Base-by-base conservation (phyloP, 35 echinoderm and acorn worm species). In the Diadema setosum region DNA sequence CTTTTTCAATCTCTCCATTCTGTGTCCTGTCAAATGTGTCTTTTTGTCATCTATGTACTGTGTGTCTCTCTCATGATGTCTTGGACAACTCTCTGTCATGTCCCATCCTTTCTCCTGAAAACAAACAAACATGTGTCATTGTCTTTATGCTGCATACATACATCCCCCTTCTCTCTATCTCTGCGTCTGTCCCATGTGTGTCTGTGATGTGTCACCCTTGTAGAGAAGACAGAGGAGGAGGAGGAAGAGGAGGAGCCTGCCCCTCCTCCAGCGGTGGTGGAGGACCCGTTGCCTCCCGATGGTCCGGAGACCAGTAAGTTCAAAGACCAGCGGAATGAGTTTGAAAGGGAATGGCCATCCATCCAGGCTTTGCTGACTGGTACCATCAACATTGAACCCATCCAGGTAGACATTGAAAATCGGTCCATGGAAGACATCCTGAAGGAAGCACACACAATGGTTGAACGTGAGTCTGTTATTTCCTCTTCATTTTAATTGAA, bases 331-430 rank as follows among this genome's bases (percentile, higher is more conserved):
- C 73, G 95, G 64, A 90, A 60, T 56, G 91, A 94, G 1, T 98
- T 91, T 94, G 95, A 98, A 69, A 84, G 88, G 15, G 95, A 98
- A 57, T 98, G 95, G 95, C 95, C 91, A 12, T 91, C 91, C 0
- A 84, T 98, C 44, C 91, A 93, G 58, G 95, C 91, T 26, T 33
- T 94, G 15, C 58, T 98, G 43, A 94, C 95, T 0, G 95, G 95
- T 0, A 98, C 89, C 16, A 52, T 93, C 20, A 93, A 93, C 41
- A 40, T 98, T n/a, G 95, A 98, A 31, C 95, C 95, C 0, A 46
- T 98, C 26, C 3, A 39, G 21, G 60, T 98, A 0, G 95, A 98
- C 2, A 90, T 98, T 42, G 91, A 98, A 25, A 59, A 65, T 29
- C 81, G 58, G 55, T 25, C 32, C 14, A 60, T 88, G 0, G 95